Percentiles rank a stretch among this genome's conserved stretches.
phyloP scores from a whole-genome alignment of 2,888 invertebrate genomes.

The Melangyna quadrimaculata region DNA sequence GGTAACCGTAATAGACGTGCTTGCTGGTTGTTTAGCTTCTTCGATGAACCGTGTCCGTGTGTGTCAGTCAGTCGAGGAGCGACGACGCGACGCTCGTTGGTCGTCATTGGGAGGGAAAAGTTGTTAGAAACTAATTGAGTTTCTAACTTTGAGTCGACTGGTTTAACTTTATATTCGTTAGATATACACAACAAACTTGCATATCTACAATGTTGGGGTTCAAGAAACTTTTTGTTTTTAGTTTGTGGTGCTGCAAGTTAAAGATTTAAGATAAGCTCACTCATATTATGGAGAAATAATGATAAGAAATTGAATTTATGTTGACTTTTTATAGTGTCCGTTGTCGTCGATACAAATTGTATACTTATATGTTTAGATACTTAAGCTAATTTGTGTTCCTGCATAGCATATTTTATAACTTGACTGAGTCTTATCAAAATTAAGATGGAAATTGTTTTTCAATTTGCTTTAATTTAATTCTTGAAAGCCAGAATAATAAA shows the following conservation, averaged over 20 bases:
- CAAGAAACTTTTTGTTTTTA: constrained; percentile 17
- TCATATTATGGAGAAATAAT: neutral
- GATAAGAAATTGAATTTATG: constrained; percentile 7
- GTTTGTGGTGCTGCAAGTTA: constrained; percentile 1
- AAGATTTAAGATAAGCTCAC: neutral
- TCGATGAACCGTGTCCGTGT: neutral
- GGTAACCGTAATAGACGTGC: constrained; percentile 18
- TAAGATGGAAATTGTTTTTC: too few relatives aligned
- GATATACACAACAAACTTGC: neutral
- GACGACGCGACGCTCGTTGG: too few relatives aligned
- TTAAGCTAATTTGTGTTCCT: neutral
- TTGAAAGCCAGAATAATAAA: too few relatives aligned
- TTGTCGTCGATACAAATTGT: neutral
- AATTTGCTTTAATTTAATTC: too few relatives aligned
- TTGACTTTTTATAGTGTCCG: neutral
- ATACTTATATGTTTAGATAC: neutral
- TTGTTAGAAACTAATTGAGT: constrained; percentile 41
- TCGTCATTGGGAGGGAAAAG: neutral
- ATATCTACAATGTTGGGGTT: neutral
- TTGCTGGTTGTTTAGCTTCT: constrained; percentile 27
- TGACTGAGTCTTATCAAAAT: too few relatives aligned
- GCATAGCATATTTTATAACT: neutral
- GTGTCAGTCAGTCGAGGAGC: neutral
- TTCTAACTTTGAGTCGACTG: constrained; percentile 35
- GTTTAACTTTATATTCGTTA: constrained; percentile 31